Base-by-base conservation (phyloP, 2,888 invertebrate species). In the Spodoptera exigua region DNA sequence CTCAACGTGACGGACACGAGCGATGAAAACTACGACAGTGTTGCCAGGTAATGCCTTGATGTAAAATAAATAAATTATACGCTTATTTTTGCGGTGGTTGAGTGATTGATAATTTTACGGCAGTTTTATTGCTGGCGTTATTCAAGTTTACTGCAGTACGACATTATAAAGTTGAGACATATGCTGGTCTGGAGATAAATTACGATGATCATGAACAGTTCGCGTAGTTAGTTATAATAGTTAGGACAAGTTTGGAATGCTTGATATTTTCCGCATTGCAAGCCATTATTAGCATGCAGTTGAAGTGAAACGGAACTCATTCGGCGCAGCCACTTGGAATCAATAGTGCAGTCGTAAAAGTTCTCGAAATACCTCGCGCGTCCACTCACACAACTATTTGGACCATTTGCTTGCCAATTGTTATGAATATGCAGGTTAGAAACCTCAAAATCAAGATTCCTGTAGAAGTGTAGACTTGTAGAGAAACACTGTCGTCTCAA, bases 291-390 rank as follows among this genome's bases (percentile, higher is more conserved):
- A 39, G 37, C 51, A 44, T 52, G 53, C 73, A 71, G 44, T 43
- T 43, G 57, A 37, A 70, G 61, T 51, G 62, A 52, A 74, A 59
- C 81, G 82, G 79, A 82, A 85, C 84, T 81, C 79, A 68, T 65
- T 78, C 80, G 68, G 46, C 52, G 32, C 47, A 34, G 70, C 78
- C 81, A 84, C 78, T 84, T 77, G 69, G 80, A 85, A 87, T 86
- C 84, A 85, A 87, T 86, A 87, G 71, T 56, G 71, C 46, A 64
- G 52, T 86, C 84, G 81, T 86, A 81, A 85, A 84, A 76, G 61
- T 61, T 74, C 80, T 76, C 70, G 66, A 84, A 84, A 85, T 85
- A 85, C 61, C 53, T 59, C 53, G 48, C 47, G 61, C 14, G 57
- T 27, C 59, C 40, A 53, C 44, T 60, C 66, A 47, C 56, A 17